A percentile compares a stretch with the other conserved stretches of the same genome.
Evolutionary conservation across 2,113 vertebrate genomes (phyloP).

Genomic region (Circaetus cinerascens): DNA sequence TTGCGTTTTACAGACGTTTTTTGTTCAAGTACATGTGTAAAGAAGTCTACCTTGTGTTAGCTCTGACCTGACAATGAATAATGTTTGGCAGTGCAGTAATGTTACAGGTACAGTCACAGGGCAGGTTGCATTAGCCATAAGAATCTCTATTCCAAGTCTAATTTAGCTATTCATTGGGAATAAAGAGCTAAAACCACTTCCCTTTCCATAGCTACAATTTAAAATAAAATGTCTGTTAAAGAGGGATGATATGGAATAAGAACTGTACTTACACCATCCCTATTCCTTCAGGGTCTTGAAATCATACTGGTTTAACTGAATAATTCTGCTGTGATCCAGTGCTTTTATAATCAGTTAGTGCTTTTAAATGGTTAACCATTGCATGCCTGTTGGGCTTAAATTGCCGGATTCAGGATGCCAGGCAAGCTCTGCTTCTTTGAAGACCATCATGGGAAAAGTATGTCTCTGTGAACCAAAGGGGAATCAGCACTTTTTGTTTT

Average conservation of each 20-base stretch:
- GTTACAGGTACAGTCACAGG: not conserved
- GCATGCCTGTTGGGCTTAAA: not conserved
- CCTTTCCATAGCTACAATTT: not conserved
- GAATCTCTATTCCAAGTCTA: not conserved
- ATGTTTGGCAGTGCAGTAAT: not conserved
- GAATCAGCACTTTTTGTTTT: not conserved
- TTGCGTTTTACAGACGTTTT: not conserved
- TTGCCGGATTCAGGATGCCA: not conserved
- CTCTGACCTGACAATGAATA: not conserved
- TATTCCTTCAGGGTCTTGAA: not conserved
- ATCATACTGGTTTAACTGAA: not conserved
- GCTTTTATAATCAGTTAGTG: not conserved
- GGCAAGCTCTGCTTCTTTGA: not conserved
- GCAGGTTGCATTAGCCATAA: not conserved
- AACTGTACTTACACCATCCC: not conserved
- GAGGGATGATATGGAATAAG: not conserved
- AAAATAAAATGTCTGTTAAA: not conserved
- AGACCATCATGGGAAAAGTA: not conserved
- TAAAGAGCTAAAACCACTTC: not conserved
- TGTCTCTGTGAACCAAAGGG: not conserved
- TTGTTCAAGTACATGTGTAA: not conserved
- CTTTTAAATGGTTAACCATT: not conserved
- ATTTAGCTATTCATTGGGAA: not conserved
- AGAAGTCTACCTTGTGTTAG: not conserved
- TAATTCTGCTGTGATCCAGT: not conserved